Conservation (phyloP, 2,113 vertebrate species). For the Potamarius usumacintae region DNA sequence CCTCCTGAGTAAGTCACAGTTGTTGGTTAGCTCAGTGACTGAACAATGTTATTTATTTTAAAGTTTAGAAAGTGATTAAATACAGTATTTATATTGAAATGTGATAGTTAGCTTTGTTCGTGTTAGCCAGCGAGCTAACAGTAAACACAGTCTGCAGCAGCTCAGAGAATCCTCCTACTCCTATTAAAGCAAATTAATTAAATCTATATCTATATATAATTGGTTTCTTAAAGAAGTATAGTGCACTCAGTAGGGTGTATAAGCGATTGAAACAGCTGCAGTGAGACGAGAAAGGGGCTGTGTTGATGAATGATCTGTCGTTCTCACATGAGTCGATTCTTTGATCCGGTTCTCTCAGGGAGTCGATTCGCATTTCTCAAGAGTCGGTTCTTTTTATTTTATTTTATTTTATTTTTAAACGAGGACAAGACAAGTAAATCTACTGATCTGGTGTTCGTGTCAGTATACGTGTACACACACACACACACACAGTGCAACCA, state of each 20-base stretch:
- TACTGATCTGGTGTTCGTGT: neutral
- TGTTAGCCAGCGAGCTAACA: neutral
- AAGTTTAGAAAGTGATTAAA: neutral
- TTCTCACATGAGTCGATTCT: neutral
- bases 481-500: neutral
- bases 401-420: neutral
- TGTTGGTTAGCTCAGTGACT: neutral
- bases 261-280: neutral
- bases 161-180: neutral
- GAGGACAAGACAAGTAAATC: neutral
- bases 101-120: neutral
- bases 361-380: neutral
- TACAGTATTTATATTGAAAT: neutral
- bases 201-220: neutral
- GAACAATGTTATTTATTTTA: neutral
- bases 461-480: neutral
- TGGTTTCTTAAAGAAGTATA: neutral
- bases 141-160: neutral
- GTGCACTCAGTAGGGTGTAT: neutral
- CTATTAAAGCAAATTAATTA: neutral
- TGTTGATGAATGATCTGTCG: neutral
- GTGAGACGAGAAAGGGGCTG: neutral
- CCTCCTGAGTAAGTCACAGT: constrained; percentile 24
- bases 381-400: neutral
- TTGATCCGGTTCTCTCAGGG: neutral